phyloP scores from a whole-genome alignment of 2,888 invertebrate genomes.

The Galeruca laticollis region DNA sequence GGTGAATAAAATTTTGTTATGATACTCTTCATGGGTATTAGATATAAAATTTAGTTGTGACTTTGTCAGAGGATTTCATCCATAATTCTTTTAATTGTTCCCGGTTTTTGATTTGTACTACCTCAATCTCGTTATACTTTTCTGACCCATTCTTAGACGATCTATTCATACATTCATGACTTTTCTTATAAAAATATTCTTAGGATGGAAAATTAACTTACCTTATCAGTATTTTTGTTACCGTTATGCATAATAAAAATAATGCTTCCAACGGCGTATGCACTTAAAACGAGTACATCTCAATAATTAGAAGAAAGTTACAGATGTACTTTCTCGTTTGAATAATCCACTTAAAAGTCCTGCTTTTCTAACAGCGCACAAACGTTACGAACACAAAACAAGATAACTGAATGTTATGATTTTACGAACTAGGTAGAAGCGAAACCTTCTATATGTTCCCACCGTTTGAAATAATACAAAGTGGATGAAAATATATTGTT shows the following conservation, averaged over 20 bases:
- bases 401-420: constrained; percentile 1
- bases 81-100: too few relatives aligned
- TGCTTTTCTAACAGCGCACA: background rate
- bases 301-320: constrained; percentile 28
- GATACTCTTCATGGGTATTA: too few relatives aligned
- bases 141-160: too few relatives aligned
- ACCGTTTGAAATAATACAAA: background rate
- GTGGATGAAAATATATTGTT: background rate
- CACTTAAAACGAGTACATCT: constrained; percentile 35
- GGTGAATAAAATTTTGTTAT: too few relatives aligned
- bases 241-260: constrained; percentile 33
- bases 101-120: too few relatives aligned
- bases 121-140: too few relatives aligned
- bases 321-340: constrained; percentile 16
- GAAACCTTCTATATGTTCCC: constrained; percentile 17
- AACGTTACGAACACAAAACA: background rate
- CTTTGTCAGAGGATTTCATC: too few relatives aligned
- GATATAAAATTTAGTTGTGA: too few relatives aligned
- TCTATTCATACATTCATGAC: too few relatives aligned
- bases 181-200: too few relatives aligned
- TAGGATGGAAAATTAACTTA: constrained; percentile 16
- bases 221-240: constrained; percentile 36
- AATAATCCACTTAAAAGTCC: constrained; percentile 2
- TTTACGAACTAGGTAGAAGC: background rate
- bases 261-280: constrained; percentile 1